Evolutionary conservation across 2,888 invertebrate genomes (phyloP), one percentile per base, ranked within the genome.

Genomic region (Cephus runcator): DNA sequence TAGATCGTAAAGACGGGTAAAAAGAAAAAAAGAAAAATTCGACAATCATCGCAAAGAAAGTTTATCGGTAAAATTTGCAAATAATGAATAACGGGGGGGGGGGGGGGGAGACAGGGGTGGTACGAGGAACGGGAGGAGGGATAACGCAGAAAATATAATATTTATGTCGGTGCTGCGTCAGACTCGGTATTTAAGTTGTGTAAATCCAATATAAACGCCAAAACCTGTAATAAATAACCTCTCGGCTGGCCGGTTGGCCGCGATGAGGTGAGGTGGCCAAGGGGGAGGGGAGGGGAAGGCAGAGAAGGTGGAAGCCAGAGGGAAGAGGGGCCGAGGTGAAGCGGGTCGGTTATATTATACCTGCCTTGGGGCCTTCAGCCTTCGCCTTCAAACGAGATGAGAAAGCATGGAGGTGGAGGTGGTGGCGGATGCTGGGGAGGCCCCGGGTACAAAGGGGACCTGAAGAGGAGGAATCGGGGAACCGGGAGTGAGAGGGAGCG

Each of bases 201-300:
- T 88, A 90, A 90, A 90, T 89, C 90, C 90, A 90, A 90, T 90
- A 90, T 90, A 90, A 90, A 89, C 88, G 89, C 88, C 89, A 88
- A 88, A 88, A 88, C 88, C 88, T 83, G 88, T 87, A 90, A 90
- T 90, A 90, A 90, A 90, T 90, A 90, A 90, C 87, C 86, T 86
- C 88, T 87, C 83, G 85, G 86, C 84, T 85, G 86, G 86, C 80
- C 81, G 83, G 15, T 40, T 40, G 40, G 40, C 15, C 40, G 40
- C 4, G 6, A 40, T 15, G 40, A 40, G 40, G 40, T 40, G 40
- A 40, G 82, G 80, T 73, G 73, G 77, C 69, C 76, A 4, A 6
- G 71, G 73, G 56, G 40, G 36, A 11, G 35, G 35, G 3, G 12
- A 11, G 11, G 35, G 11, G 35, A n/a, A n/a, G n/a, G n/a, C n/a